phyloP scores from a whole-genome alignment of 2,888 invertebrate genomes.

The Hirtodrosophila histrioides region DNA sequence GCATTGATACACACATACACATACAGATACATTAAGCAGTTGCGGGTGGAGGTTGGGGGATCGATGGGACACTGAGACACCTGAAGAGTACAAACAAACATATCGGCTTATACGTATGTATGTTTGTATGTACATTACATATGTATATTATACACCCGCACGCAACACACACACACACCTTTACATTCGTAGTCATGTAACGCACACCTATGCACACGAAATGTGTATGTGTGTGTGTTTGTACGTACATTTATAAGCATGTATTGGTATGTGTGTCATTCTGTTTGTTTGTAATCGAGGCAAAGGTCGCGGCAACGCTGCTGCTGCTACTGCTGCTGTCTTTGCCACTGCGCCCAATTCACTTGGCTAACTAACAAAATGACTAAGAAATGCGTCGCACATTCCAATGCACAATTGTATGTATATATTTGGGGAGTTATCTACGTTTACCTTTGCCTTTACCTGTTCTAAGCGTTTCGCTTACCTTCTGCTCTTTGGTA shows the following conservation, averaged over 20 bases:
- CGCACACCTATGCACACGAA: slow-evolving; percentile 31
- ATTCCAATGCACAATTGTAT: slow-evolving; percentile 50
- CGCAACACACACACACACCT: slow-evolving; percentile 30
- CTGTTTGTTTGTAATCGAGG: slow-evolving; percentile 72
- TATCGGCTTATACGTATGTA: slow-evolving; percentile 24
- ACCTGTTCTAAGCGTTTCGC: slow-evolving; percentile 45
- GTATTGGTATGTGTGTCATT: slow-evolving; percentile 55
- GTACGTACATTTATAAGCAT: not conserved
- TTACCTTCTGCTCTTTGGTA: slow-evolving; percentile 51
- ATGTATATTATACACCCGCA: slow-evolving; percentile 43
- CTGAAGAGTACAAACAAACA: slow-evolving; percentile 41
- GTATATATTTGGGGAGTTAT: not conserved
- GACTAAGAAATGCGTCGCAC: slow-evolving; percentile 25
- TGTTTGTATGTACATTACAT: not conserved
- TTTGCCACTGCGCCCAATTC: slow-evolving; percentile 18
- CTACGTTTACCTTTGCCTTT: slow-evolving; percentile 26
- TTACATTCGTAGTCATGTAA: slow-evolving; percentile 34
- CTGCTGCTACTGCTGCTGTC: slow-evolving; percentile 15
- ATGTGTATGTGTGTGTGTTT: slow-evolving; percentile 5
- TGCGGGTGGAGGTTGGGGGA: slow-evolving; percentile 13
- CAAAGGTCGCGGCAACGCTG: slow-evolving; percentile 68
- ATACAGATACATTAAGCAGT: slow-evolving; percentile 1
- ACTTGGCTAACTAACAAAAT: slow-evolving; percentile 16
- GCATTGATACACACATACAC: slow-evolving; percentile 29
- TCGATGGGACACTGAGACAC: slow-evolving; percentile 31